Base-by-base conservation (phyloP, 2,888 invertebrate species). In the Hyalella azteca region DNA sequence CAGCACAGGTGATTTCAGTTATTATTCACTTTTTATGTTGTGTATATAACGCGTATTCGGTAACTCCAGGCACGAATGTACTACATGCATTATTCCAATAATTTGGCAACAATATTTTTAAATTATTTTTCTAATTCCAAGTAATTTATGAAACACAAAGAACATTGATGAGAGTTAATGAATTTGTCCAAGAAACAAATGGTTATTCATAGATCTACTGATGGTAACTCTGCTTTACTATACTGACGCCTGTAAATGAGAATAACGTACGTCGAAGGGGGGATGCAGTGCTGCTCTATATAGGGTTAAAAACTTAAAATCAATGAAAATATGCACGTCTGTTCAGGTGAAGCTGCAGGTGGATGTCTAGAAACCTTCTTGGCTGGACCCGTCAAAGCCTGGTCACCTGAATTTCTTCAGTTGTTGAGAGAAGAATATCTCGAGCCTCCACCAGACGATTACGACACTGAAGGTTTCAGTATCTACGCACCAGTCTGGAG, bases 401-500 rank as follows among this genome's bases (percentile, higher is more conserved):
- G 50, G 3, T 29, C 41, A 3, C 60, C 79, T 1, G 77, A 32
- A 1, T 19, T 79, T 9, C 19, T 79, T 15, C 26, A 26, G 22
- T 3, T 81, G 45, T 41, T 82, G 41, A 50, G 50, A 41, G 79
- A 82, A 2, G 29, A 45, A 1, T 81, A 77, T 60, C 79, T 82
- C 19, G 41, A 45, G 11, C 79, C 78, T 0, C 82, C 82, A 1
- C 82, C 82, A 3, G 3, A 36, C 13, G 40, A 79, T 32, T 80
- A 80, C 2, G 59, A 77, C 73, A 77, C 59, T 0, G 50, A 48
- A 7, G 50, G 76, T 40, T 60, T 80, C 32, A 79, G 80, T 48
- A 79, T 82, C 40, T 13, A 81, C 39, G n/a, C 73, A 59, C 82
- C 80, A 3, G 73, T 81, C 39, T 82, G 82, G 82, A 78, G 59